Base-by-base conservation (phyloP, 2,888 invertebrate species). In the Chelonus formosanus region DNA sequence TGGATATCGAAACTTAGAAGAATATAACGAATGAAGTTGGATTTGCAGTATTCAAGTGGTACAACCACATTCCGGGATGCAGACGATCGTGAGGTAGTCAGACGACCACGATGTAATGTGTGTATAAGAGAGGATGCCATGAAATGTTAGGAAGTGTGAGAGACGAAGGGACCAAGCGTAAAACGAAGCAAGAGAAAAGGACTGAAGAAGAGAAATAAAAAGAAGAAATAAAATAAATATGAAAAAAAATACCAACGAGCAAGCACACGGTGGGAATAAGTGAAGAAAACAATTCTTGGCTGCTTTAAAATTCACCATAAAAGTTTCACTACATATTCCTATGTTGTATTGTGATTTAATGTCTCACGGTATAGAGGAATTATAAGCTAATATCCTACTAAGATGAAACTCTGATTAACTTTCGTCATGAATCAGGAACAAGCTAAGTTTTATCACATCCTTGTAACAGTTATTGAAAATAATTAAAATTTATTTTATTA, bases 61-160 rank as follows among this genome's bases (percentile, higher is more conserved):
- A 76, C 74, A 77, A 77, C 77, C 75, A 74, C 75, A 73, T 76
- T 75, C 74, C 77, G 73, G 70, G 71, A 73, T 73, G 73, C 71
- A 73, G 74, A 75, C 72, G 70, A 66, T 72, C 68, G 70, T 62
- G 65, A 68, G 56, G 59, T 60, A 67, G 54, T 47, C 55, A 61
- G 44, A 44, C 47, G 43, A 48, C 44, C 54, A 53, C 31, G 44
- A 59, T 53, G 20, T 20, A 20, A 20, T 20, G 63, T 7, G 44
- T 47, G 58, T 44, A 40, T 48, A 35, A 8, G 50, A 35, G 5
- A 55, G 36, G 35, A 60, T 10, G 44, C 53, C 47, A 44, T 53
- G 63, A 32, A 55, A 52, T 65, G 61, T 56, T 44, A 53, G 53
- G 57, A 48, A 59, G 54, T 57, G 50, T 36, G 53, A 53, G 58